phyloP scores from a whole-genome alignment of 2,797 vertebrate species.

The Spondyliosoma cantharus region DNA sequence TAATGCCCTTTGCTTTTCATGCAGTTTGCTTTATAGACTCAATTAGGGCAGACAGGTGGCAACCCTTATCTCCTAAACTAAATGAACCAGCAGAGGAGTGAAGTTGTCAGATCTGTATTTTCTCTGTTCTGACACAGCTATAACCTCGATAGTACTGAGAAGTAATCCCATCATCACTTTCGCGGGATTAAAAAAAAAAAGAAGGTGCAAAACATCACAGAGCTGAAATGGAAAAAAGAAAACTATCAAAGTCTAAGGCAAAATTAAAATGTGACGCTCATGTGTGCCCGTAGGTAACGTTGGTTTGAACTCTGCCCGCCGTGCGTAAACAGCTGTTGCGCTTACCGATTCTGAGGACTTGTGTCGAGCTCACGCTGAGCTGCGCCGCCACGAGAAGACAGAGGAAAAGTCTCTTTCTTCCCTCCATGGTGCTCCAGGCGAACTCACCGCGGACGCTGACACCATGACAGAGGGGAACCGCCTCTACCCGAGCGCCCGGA shows the following conservation, averaged over 20 bases:
- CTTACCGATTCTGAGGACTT: conserved; percentile 96
- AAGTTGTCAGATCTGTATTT: conserved; percentile 10
- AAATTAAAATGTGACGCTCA: not conserved
- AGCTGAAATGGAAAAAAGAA: not conserved
- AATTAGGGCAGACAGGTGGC: not conserved
- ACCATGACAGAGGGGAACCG: conserved; percentile 56
- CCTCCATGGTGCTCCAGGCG: conserved; percentile 77
- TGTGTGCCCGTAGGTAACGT: not conserved
- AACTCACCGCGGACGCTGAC: conserved; percentile 59
- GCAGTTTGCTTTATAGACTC: not conserved
- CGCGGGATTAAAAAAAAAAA: not conserved
- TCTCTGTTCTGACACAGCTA: not conserved
- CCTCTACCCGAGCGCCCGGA: conserved; percentile 25
- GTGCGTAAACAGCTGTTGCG: conserved; percentile 72
- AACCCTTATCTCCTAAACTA: conserved; percentile 11
- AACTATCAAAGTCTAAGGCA: too few species aligned
- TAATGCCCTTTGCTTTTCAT: not conserved
- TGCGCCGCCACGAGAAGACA: conserved; percentile 69
- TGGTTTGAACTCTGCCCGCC: not conserved
- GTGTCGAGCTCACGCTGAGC: conserved; percentile 82
- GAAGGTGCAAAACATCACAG: not conserved
- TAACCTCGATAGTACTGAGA: not conserved
- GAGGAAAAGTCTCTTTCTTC: conserved; percentile 66
- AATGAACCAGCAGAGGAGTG: not conserved
- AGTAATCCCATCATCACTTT: conserved; percentile 13